Evolutionary conservation across 2,888 invertebrate species (phyloP), one percentile per base, ranked within the genome.

Genomic region (Branchipolynoe longqiensis): DNA sequence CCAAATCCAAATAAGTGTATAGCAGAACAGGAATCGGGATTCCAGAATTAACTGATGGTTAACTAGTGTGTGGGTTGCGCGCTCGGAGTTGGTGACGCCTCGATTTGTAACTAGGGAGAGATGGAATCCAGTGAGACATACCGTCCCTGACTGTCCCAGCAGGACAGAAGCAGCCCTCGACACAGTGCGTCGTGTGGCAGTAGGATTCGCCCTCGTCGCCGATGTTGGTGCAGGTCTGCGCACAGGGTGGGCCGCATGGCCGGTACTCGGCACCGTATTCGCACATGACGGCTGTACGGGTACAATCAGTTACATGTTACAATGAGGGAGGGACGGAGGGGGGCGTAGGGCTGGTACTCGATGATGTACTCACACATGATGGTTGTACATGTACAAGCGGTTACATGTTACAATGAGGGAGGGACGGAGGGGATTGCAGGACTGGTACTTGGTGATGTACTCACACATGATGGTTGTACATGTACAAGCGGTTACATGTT

Each of bases 281-380:
- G 90, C 98, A 98, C 93, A 98, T 97, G 94, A 98, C 96, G 0
- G 98, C 97, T 97, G 92, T 36, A 48, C 58, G 25, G n/a, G n/a
- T n/a, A n/a, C n/a, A n/a, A n/a, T n/a, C n/a, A 62, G 36, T 36
- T 12, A 36, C 8, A 69, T 56, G 12, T 3, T 3, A 56, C 56
- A 56, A 48, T 56, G 56, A n/a, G n/a, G n/a, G n/a, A n/a, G n/a
- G 97, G 97, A 90, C 98, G 98, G 0, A 97, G 95, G 0, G 96
- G 95, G n/a, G 97, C 95, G 91, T 98, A 98, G 0, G 97, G 95
- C 86, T 95, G 95, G 94, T 98, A 98, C 86, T 95, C 95, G 0
- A 96, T 95, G 88, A 97, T 97, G 89, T 96, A 96, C 92, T 97
- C 97, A 90, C 98, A 98, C 93, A 98, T 97, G 94, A 98, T 96